Evolutionary conservation across 2,797 vertebrate species (phyloP).

Genomic region (Poeciliopsis infans): DNA sequence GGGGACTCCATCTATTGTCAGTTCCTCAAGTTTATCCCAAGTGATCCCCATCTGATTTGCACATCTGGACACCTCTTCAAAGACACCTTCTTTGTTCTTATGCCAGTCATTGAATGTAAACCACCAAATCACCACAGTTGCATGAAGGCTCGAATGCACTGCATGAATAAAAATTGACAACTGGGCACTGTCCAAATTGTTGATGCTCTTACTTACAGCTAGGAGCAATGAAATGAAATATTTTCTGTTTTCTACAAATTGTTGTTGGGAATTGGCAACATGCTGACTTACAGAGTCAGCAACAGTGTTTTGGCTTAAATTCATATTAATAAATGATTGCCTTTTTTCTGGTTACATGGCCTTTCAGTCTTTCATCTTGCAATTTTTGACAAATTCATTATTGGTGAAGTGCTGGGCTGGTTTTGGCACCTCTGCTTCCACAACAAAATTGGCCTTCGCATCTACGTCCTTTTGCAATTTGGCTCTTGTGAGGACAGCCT

Average conservation of each 20-base stretch:
- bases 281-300: background rate
- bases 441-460: background rate
- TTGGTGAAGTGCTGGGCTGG: constrained; percentile 1
- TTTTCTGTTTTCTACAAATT: background rate
- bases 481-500: background rate
- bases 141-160: background rate
- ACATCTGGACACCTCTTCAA: background rate
- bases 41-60: background rate
- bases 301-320: background rate
- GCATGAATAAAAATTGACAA: constrained; percentile 4
- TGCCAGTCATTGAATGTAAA: background rate
- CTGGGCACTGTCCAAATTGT: background rate
- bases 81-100: background rate
- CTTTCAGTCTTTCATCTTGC: constrained; percentile 3
- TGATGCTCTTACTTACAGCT: background rate
- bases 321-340: background rate
- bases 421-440: background rate
- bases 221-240: background rate
- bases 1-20: background rate
- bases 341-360: background rate
- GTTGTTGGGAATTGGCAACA: background rate
- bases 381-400: constrained; percentile 14
- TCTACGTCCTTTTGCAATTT: background rate
- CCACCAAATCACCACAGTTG: background rate
- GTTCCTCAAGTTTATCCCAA: background rate